Evolutionary conservation across 2,888 invertebrate species (phyloP), one percentile per base, ranked within the genome.

Genomic region (Chymomyza caudatula): DNA sequence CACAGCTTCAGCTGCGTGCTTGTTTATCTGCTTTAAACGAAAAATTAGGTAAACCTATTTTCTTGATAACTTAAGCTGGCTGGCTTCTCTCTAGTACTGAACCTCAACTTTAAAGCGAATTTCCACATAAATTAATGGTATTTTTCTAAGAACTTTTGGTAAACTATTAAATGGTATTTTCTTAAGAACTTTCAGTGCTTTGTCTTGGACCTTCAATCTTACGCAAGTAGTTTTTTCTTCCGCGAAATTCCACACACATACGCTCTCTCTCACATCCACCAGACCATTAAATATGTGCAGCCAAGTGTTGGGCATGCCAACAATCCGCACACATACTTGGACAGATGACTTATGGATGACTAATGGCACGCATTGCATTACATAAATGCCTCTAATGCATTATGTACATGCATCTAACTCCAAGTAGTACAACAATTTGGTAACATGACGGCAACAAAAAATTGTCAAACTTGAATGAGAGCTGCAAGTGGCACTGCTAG

Each of bases 301-400:
- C 29, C 29, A 37, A 37, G 29, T 37, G 29, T 37, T 37, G 29
- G 29, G 11, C 29, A 37, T 37, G 29, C 29, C 29, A 37, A 37
- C 29, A 37, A 37, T 37, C 29, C 11, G 29, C 29, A 25, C 47
- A 54, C 17, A 37, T 69, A 67, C 67, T 43, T 68, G 5, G 2
- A 13, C 25, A 49, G n/a, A 5, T 47, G 29, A 47, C 49, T 25
- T 49, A 37, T 29, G 23, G 60, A 76, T 67, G 73, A 76, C 67
- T 74, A 73, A 76, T 69, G 69, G 63, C 49, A 56, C 13, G 19
- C 22, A 59, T 23, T 54, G 65, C 51, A 64, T 61, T 69, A 59
- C 62, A 72, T 67, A 63, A 75, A 71, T 65, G 76, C 55, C 65
- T 64, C 65, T 73, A 73, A 76, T 76, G 74, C 74, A 71, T 51